phyloP scores from a whole-genome alignment of 2,113 vertebrate species.

The human (Homo sapiens) region DNA sequence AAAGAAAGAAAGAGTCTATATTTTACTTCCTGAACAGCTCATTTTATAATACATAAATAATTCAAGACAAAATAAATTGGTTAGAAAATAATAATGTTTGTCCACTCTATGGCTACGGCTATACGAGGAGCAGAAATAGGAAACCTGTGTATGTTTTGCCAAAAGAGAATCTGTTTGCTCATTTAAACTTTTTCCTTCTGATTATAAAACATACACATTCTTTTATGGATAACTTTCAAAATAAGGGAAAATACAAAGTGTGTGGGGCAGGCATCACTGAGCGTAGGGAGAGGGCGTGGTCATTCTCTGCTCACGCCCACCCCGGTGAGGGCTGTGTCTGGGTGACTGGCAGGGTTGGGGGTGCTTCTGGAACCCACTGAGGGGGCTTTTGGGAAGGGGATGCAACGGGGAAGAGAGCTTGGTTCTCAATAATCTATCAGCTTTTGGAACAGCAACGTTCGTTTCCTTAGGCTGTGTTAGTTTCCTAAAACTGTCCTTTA shows the following conservation, averaged over 20 bases:
- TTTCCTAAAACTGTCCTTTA: neutral
- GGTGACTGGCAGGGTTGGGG: neutral
- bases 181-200: neutral
- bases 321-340: too few species aligned
- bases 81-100: fast-evolving
- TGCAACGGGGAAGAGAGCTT: neutral
- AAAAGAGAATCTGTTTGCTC: neutral
- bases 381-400: too few species aligned
- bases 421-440: neutral
- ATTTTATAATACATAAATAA: neutral
- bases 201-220: neutral
- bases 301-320: too few species aligned
- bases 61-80: neutral
- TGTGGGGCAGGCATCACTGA: neutral
- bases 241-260: neutral
- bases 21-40: neutral
- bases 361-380: neutral
- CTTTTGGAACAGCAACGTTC: fast-evolving
- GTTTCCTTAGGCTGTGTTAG: neutral
- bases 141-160: neutral
- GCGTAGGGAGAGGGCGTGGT: neutral
- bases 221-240: neutral
- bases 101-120: fast-evolving
- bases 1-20: neutral
- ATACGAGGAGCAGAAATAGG: neutral